Conservation (phyloP, 2,113 vertebrate genomes). For the Corythornis vintsioides region DNA sequence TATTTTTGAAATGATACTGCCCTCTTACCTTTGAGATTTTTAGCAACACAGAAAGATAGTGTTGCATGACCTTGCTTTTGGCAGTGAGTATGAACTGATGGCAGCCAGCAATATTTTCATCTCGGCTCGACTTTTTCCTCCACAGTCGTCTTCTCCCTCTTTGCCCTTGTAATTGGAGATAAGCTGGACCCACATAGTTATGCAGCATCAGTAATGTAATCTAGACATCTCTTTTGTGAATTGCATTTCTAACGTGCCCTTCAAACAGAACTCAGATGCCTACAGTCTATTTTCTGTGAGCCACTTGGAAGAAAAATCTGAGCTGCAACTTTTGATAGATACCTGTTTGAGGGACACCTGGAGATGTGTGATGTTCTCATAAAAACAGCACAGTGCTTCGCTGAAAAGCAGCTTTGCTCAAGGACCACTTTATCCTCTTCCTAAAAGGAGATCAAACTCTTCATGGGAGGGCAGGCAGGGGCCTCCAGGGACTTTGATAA, state of each 20-base stretch:
- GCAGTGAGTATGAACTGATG: not conserved
- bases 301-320: slow-evolving; percentile 18
- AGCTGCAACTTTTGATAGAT: slow-evolving; percentile 30
- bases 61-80: slow-evolving; percentile 1
- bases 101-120: not conserved
- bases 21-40: slow-evolving; percentile 1
- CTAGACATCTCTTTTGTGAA: not conserved
- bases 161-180: slow-evolving; percentile 41
- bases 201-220: slow-evolving; percentile 39
- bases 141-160: not conserved
- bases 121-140: not conserved
- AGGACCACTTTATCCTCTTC: slow-evolving; percentile 32
- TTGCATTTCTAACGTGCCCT: not conserved
- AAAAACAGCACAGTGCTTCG: not conserved
- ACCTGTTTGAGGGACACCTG: slow-evolving; percentile 19
- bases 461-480: slow-evolving; percentile 1
- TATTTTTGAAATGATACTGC: not conserved
- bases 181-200: not conserved
- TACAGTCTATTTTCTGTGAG: not conserved
- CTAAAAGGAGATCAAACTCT: slow-evolving; percentile 31
- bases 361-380: slow-evolving; percentile 19
- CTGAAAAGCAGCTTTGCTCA: slow-evolving; percentile 35
- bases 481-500: slow-evolving; percentile 22
- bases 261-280: not conserved
- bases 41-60: not conserved